These are phyloP conservation scores for Anagyrus pseudococci DNA, from an alignment of 2,888 invertebrate species.

Conservation along the genomic window DNA sequence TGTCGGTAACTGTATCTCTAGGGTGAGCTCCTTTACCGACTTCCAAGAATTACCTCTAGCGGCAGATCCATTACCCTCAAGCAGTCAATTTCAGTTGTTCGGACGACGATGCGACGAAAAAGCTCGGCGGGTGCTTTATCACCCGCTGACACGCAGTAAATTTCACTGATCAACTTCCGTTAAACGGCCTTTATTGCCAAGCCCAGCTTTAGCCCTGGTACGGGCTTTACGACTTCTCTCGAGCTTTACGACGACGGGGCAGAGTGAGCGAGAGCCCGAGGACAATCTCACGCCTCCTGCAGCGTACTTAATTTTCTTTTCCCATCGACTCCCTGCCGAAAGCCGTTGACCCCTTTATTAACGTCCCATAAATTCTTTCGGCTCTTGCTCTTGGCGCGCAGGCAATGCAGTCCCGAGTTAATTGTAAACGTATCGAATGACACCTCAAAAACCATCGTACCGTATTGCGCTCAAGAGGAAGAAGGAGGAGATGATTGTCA, in stretches of 20 bases:
- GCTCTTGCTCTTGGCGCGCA: no score
- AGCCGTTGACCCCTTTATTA: conserved; percentile 16
- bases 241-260: background rate
- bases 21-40: no score
- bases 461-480: no score
- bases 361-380: conserved; percentile 22
- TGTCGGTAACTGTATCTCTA: no score
- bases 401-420: no score
- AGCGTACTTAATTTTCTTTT: conserved; percentile 20
- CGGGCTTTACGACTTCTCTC: no score
- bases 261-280: background rate
- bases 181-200: conserved; percentile 25
- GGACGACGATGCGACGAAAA: no score
- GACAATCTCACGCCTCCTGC: conserved; percentile 1
- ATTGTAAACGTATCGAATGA: no score
- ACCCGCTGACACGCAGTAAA: conserved; percentile 19
- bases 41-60: no score
- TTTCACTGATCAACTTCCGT: conserved; percentile 33
- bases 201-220: background rate
- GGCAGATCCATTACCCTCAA: background rate
- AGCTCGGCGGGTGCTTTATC: conserved; percentile 17
- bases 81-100: no score
- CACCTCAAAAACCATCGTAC: no score
- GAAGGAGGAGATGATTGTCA: no score
- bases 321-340: background rate